phyloP scores from a whole-genome alignment of 1,140 invertebrate species.

The Diabrotica virgifera region DNA sequence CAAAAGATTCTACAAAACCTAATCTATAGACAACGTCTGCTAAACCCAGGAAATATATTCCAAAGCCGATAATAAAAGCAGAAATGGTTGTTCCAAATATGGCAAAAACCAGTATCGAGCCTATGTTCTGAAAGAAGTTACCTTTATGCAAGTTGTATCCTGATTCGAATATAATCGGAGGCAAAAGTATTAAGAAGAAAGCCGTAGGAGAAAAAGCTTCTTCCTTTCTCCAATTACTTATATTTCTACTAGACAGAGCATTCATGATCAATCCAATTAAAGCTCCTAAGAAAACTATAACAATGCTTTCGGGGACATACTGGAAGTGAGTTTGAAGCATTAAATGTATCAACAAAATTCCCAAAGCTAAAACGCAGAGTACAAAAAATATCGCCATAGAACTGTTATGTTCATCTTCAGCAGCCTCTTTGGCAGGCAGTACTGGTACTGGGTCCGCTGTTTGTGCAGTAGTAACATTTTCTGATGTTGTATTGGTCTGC shows the following conservation, averaged over 20 bases:
- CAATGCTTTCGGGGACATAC: constrained; percentile 95
- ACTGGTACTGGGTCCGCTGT: constrained; percentile 63
- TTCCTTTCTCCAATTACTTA: constrained; percentile 92
- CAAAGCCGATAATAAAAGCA: constrained; percentile 89
- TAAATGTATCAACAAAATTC: constrained; percentile 90
- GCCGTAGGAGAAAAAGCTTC: constrained; percentile 96
- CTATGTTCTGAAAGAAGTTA: constrained; percentile 98
- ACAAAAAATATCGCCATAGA: constrained; percentile 97
- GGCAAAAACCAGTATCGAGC: constrained; percentile 91
- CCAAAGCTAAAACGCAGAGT: constrained; percentile 85
- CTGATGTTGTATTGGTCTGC: background rate
- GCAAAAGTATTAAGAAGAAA: constrained; percentile 95
- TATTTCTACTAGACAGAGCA: constrained; percentile 84
- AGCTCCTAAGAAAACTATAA: constrained; percentile 93
- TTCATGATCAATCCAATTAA: constrained; percentile 89
- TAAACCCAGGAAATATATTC: constrained; percentile 89
- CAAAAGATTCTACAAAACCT: constrained; percentile 95
- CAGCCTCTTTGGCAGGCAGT: constrained; percentile 80
- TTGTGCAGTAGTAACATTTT: constrained; percentile 45
- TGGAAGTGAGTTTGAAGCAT: constrained; percentile 95
- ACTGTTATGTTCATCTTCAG: constrained; percentile 93
- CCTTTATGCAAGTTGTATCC: constrained; percentile 98
- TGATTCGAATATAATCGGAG: constrained; percentile 98
- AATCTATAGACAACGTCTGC: constrained; percentile 86
- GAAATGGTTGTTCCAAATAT: constrained; percentile 96